Conservation (phyloP, 2,113 vertebrate species). For the Mastomys coucha region DNA sequence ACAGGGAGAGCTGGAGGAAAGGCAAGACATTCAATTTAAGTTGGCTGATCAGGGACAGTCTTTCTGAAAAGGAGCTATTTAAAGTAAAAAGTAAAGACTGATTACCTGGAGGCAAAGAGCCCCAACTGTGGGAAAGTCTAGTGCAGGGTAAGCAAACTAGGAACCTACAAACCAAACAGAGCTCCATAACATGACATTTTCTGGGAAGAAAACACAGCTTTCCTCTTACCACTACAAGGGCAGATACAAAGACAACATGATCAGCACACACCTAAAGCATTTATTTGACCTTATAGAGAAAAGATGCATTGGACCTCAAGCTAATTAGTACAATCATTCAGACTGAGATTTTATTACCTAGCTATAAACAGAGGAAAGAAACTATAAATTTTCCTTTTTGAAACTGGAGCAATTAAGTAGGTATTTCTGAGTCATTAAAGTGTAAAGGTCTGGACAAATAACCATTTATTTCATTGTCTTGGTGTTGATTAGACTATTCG, state of each 20-base stretch:
- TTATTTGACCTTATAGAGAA: neutral
- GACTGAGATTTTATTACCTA: neutral
- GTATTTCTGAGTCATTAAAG: neutral
- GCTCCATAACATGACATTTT: constrained; percentile 4
- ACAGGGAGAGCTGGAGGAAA: neutral
- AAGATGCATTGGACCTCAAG: neutral
- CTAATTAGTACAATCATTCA: neutral
- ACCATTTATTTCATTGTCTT: neutral
- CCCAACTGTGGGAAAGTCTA: neutral
- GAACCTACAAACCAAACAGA: neutral
- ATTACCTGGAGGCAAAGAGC: neutral
- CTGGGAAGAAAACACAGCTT: neutral
- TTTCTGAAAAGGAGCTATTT: neutral
- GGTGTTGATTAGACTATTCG: neutral
- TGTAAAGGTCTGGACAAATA: neutral
- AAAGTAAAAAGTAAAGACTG: neutral
- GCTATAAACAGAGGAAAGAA: neutral
- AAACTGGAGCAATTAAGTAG: neutral
- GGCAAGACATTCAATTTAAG: neutral
- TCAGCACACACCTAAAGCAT: neutral
- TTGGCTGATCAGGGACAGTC: neutral
- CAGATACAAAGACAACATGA: neutral
- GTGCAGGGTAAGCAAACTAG: no score
- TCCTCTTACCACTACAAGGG: neutral
- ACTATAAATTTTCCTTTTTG: neutral